phyloP scores from a whole-genome alignment of 2,888 invertebrate genomes.

The Zygaena filipendulae region DNA sequence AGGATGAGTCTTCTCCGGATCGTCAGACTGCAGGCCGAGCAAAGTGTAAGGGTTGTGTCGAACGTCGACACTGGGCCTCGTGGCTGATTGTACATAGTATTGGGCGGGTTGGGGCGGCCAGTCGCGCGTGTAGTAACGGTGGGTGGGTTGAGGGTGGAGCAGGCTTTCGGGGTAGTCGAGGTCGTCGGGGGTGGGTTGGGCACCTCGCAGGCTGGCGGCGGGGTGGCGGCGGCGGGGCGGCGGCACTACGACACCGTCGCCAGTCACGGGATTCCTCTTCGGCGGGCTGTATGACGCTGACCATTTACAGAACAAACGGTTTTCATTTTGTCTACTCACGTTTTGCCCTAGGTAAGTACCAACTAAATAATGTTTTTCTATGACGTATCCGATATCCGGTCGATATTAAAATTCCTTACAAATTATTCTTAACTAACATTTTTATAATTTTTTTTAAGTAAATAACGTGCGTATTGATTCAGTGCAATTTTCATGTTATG shows the following conservation, averaged over 20 bases:
- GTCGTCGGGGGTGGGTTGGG: conserved; percentile 36
- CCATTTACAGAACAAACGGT: conserved; percentile 59
- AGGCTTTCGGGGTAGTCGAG: conserved; percentile 25
- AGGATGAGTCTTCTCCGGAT: conserved; percentile 37
- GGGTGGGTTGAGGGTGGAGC: conserved; percentile 46
- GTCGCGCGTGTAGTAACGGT: conserved; percentile 44
- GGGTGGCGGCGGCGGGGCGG: conserved; percentile 60
- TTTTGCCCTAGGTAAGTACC: conserved; percentile 19
- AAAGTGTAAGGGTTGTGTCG: conserved; percentile 47
- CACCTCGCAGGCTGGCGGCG: conserved; percentile 60
- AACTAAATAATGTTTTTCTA: no score
- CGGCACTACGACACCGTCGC: conserved; percentile 68
- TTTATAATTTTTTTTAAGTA: no score
- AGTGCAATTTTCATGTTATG: no score
- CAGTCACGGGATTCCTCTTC: conserved; percentile 73
- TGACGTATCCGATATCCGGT: no score
- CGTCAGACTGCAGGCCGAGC: conserved; percentile 49
- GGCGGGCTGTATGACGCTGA: conserved; percentile 59
- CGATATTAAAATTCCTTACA: no score
- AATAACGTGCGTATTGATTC: no score
- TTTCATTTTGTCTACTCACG: conserved; percentile 43
- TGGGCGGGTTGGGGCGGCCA: conserved; percentile 55
- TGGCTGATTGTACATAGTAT: conserved; percentile 51
- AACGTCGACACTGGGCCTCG: conserved; percentile 30
- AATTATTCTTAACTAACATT: no score